Conservation (phyloP, 2,797 vertebrate genomes). For the Oreochromis mossambicus region DNA sequence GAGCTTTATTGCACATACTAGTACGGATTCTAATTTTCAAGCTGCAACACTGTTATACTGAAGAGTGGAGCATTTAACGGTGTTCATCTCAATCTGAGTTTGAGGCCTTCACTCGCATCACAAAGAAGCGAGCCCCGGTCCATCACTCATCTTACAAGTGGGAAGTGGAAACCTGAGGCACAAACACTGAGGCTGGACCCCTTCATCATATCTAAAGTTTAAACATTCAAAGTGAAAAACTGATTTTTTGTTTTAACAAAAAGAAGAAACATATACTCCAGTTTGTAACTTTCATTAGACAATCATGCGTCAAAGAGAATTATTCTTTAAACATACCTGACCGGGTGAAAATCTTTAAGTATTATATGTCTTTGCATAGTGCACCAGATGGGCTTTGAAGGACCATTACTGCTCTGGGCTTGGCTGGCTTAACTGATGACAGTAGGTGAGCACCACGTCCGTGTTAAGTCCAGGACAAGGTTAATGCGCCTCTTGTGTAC, state of each 20-base stretch:
- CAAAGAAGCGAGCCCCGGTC: neutral
- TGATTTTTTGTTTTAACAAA: neutral
- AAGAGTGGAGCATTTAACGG: neutral
- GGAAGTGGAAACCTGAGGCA: neutral
- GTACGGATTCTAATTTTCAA: neutral
- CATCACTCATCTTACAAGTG: neutral
- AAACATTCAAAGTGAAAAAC: neutral
- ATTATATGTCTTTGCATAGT: neutral
- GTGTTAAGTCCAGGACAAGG: constrained; percentile 37
- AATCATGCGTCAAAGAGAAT: neutral
- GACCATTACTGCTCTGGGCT: neutral
- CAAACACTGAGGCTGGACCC: neutral
- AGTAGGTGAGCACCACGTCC: constrained; percentile 21
- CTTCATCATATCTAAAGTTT: neutral
- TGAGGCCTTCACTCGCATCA: neutral
- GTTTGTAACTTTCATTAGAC: neutral
- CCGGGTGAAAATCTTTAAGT: neutral
- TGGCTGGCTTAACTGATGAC: neutral
- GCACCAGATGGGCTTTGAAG: constrained; percentile 6
- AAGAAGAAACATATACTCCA: neutral
- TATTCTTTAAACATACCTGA: neutral
- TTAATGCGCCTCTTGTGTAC: constrained; percentile 39
- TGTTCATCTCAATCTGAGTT: neutral
- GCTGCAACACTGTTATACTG: neutral
- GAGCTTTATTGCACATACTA: neutral